Conservation (phyloP, 2,888 invertebrate species). For the Alloscopus bannaensis region DNA sequence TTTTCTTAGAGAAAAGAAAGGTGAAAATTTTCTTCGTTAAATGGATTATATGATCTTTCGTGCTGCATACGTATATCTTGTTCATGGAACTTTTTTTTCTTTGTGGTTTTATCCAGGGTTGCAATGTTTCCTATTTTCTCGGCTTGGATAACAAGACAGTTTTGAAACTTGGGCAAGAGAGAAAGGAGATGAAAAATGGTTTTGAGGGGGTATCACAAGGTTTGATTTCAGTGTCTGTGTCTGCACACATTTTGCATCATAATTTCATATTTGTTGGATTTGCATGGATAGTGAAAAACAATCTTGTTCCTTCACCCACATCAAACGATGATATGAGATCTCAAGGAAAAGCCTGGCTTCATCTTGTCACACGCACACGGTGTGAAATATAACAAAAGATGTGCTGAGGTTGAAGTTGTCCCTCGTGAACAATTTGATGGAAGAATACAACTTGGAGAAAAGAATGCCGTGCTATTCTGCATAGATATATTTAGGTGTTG, state of each 20-base stretch:
- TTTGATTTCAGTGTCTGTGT: no score
- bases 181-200: neutral
- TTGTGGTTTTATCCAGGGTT: conserved; percentile 18
- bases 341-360: neutral
- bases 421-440: conserved; percentile 14
- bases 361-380: no score
- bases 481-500: no score
- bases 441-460: no score
- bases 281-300: conserved; percentile 5
- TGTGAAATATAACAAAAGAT: conserved; percentile 6
- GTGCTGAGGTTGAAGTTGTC: conserved; percentile 13
- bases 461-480: no score
- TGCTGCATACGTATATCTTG: no score
- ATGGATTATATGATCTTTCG: conserved; percentile 17
- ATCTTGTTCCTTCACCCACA: neutral
- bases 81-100: neutral
- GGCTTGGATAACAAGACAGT: neutral
- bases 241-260: no score
- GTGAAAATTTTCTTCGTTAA: neutral
- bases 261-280: neutral
- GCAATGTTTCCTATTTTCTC: neutral
- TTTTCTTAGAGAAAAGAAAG: neutral
- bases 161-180: neutral
- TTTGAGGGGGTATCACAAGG: no score
- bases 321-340: no score